Percentiles rank a stretch among this genome's conserved stretches.
These are phyloP conservation scores for Tautogolabrus adspersus DNA, from an alignment of 2,113 vertebrate species.

Conservation along the genomic window DNA sequence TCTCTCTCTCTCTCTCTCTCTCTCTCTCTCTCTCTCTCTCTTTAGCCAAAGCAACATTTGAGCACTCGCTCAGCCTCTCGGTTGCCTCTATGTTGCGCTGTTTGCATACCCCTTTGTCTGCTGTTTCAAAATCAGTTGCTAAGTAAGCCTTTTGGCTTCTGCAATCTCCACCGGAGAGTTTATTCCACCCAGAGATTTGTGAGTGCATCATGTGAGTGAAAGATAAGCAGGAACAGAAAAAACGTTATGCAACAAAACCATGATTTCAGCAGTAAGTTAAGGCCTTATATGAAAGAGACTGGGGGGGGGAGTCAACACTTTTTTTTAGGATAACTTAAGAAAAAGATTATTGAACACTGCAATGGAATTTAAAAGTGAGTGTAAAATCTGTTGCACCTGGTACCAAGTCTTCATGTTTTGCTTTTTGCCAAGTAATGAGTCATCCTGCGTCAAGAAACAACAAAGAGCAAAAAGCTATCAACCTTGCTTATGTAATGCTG, in stretches of 20 bases:
- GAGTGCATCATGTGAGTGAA: constrained; percentile 29
- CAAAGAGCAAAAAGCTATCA: constrained; percentile 27
- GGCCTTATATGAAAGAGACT: constrained; percentile 24
- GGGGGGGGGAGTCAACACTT: background rate
- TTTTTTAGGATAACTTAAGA: background rate
- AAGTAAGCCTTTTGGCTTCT: constrained; percentile 52
- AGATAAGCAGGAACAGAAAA: constrained; percentile 50
- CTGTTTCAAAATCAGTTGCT: constrained; percentile 48
- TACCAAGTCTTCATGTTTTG: constrained; percentile 12
- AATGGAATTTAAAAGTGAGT: background rate
- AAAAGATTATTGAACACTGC: background rate
- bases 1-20: background rate
- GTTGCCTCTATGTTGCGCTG: background rate
- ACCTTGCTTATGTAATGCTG: constrained; percentile 11
- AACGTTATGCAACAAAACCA: constrained; percentile 55
- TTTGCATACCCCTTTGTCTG: constrained; percentile 33
- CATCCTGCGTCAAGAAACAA: constrained; percentile 4
- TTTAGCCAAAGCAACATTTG: constrained; percentile 13
- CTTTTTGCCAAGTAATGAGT: constrained; percentile 24
- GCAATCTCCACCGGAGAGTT: constrained; percentile 37
- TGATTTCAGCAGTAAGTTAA: constrained; percentile 64
- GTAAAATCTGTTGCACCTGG: constrained; percentile 4
- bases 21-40: background rate
- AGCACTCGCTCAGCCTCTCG: background rate
- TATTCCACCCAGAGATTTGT: constrained; percentile 50